A percentile compares a stretch with the other conserved stretches of the same genome.
Evolutionary conservation across 1,140 invertebrate genomes (phyloP).

Genomic region (Drosophila rufa): DNA sequence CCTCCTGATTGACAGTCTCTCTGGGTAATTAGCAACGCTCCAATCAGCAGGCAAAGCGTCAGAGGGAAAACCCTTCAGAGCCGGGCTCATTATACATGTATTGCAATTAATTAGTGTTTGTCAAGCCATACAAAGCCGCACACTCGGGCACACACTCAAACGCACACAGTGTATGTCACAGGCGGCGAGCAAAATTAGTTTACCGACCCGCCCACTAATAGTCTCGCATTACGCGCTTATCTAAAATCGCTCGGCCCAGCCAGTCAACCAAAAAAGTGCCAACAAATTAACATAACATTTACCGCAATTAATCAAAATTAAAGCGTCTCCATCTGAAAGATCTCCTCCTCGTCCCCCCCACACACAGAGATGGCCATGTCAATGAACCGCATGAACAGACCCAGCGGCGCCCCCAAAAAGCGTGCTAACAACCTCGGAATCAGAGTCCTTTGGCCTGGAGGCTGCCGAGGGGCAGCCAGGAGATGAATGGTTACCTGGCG

Average conservation of each 20-base stretch:
- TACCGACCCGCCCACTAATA: conserved; percentile 50
- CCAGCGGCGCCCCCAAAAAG: conserved; percentile 16
- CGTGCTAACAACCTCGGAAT: conserved; percentile 26
- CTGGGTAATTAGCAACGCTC: conserved; percentile 28
- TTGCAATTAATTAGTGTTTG: conserved; percentile 62
- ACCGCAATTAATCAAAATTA: conserved; percentile 76
- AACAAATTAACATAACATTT: conserved; percentile 77
- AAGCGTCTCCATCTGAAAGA: conserved; percentile 10
- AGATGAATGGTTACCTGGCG: conserved; percentile 59
- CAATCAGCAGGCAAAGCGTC: conserved; percentile 18
- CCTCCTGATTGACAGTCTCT: conserved; percentile 31
- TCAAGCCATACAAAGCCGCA: conserved; percentile 32
- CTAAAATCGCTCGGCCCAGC: conserved; percentile 49
- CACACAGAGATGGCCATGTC: conserved; percentile 28
- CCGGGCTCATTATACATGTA: conserved; percentile 40
- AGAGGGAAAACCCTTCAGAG: conserved; percentile 13
- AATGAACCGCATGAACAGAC: conserved; percentile 55
- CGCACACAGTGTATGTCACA: conserved; percentile 21
- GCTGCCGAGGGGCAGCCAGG: not conserved
- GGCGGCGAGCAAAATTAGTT: conserved; percentile 39
- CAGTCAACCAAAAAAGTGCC: conserved; percentile 56
- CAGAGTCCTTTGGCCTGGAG: not conserved
- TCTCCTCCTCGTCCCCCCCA: not conserved
- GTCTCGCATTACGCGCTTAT: conserved; percentile 59
- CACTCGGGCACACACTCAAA: conserved; percentile 4